These are phyloP conservation scores for Tamias sibiricus DNA, from an alignment of 2,113 vertebrate species.

Conservation along the genomic window DNA sequence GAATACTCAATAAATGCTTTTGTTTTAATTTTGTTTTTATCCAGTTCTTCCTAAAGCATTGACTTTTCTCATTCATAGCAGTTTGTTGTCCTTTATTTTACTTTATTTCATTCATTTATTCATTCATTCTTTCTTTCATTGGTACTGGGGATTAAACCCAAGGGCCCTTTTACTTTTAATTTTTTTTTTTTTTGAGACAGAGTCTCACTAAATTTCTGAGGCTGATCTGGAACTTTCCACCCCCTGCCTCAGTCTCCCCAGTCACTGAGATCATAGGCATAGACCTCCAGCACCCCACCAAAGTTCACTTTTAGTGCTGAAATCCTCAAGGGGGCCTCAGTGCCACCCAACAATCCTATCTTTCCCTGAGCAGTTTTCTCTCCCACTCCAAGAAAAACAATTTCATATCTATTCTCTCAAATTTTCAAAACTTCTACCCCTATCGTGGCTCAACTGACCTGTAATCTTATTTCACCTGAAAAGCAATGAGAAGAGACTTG, in stretches of 20 bases:
- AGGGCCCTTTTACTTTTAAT: no score
- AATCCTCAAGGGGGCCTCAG: background rate
- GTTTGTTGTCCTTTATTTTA: slow-evolving; percentile 19
- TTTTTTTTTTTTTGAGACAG: no score
- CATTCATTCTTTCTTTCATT: no score
- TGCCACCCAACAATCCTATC: background rate
- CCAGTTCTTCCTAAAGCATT: background rate
- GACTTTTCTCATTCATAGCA: background rate
- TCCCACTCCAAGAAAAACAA: background rate
- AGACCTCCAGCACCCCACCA: no score
- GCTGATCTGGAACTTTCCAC: no score
- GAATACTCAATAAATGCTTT: background rate
- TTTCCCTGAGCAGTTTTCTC: background rate
- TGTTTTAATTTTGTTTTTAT: slow-evolving; percentile 10
- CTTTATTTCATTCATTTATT: background rate
- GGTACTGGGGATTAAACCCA: no score
- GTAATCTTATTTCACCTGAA: background rate
- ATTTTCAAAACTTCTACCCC: background rate
- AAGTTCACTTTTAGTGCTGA: background rate
- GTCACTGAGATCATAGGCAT: no score
- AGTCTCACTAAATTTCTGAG: no score
- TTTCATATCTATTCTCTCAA: background rate
- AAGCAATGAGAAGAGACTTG: background rate
- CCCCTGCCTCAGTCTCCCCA: no score
- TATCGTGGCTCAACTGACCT: background rate